Percentiles rank a stretch among this genome's conserved stretches.
These are phyloP conservation scores for Sitobion miscanthi DNA, from an alignment of 1,140 invertebrate genomes.

Conservation along the genomic window DNA sequence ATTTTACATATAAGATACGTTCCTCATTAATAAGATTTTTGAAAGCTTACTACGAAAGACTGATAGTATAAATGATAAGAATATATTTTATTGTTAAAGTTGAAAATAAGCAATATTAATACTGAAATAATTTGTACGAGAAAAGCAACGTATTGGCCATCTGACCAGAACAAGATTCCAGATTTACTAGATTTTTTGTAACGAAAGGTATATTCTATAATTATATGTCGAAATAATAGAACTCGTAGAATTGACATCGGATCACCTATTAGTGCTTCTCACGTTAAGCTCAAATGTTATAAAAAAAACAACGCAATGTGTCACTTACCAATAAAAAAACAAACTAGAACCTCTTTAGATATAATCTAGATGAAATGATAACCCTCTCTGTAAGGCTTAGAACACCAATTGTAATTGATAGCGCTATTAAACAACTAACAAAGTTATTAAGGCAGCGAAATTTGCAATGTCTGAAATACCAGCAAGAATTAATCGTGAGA, in stretches of 20 bases:
- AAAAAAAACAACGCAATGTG: not conserved
- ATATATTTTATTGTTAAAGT: no score
- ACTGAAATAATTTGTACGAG: no score
- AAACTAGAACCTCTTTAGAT: not conserved
- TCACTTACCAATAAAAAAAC: not conserved
- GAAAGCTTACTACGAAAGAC: no score
- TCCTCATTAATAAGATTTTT: no score
- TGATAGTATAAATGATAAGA: no score
- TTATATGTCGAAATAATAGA: constrained; percentile 56
- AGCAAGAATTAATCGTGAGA: not conserved
- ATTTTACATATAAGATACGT: no score
- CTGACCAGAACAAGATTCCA: no score
- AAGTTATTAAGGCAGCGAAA: not conserved
- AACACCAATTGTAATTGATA: not conserved
- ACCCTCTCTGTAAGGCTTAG: constrained; percentile 2
- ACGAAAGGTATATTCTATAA: constrained; percentile 59
- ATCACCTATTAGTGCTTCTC: constrained; percentile 56
- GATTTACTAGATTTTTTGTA: constrained; percentile 42
- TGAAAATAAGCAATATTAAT: no score
- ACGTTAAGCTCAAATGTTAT: constrained; percentile 39
- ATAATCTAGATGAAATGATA: not conserved
- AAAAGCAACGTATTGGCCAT: no score
- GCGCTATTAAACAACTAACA: not conserved
- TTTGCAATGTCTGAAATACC: not conserved
- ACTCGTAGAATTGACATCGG: constrained; percentile 58